Percentiles rank a stretch among this genome's conserved stretches.
phyloP scores from a whole-genome alignment of 2,113 vertebrate species.

The Bubo bubo region DNA sequence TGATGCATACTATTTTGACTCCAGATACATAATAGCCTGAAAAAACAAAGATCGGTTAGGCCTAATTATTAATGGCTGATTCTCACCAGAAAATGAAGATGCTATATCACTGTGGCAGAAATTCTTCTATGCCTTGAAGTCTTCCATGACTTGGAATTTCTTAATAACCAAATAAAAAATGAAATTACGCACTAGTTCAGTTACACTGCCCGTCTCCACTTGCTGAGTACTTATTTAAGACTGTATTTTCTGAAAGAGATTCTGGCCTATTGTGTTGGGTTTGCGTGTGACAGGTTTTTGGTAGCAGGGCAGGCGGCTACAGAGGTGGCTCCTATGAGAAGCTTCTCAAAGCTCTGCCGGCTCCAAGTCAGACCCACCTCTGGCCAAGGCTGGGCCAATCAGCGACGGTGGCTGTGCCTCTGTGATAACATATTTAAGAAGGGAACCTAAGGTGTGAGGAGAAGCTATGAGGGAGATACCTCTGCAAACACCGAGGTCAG shows the following conservation, averaged over 20 bases:
- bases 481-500: no score
- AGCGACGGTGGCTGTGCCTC: no score
- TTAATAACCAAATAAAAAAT: not conserved
- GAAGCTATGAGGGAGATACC: no score
- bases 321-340: no score
- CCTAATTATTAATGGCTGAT: not conserved
- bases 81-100: not conserved
- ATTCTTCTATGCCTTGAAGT: not conserved
- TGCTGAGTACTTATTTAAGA: not conserved
- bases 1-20: not conserved
- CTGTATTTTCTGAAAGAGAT: not conserved
- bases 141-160: not conserved
- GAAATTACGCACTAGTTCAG: not conserved
- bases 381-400: no score
- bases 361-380: no score
- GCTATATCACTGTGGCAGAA: not conserved
- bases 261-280: not conserved
- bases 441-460: no score
- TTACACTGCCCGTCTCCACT: not conserved
- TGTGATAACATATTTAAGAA: no score
- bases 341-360: no score
- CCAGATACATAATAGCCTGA: not conserved
- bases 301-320: no score
- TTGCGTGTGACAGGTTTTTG: no score
- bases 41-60: not conserved